These are phyloP conservation scores for Rhagoletis zephyria DNA, from an alignment of 1,140 invertebrate species.

Conservation along the genomic window DNA sequence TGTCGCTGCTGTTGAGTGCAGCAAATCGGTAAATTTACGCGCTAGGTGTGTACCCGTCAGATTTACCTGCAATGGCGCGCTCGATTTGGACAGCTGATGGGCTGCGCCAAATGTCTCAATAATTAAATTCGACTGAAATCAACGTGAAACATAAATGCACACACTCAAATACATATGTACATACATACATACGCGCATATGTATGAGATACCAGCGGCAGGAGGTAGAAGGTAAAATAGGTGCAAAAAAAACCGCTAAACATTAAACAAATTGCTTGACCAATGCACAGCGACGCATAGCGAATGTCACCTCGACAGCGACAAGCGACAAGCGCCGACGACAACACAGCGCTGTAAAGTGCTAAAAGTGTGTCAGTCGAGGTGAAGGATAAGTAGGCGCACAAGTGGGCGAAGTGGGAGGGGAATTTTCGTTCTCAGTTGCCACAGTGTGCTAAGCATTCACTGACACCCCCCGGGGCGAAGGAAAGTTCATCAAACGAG, in stretches of 20 bases:
- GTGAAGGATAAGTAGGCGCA: neutral
- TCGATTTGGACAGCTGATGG: neutral
- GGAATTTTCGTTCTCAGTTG: too few species aligned
- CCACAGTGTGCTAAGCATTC: too few species aligned
- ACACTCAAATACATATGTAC: neutral
- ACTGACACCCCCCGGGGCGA: neutral
- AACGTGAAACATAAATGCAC: constrained; percentile 29
- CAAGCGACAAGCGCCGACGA: neutral
- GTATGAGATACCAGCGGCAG: too few species aligned
- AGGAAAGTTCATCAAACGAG: neutral
- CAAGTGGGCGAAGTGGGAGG: neutral
- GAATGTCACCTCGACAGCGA: constrained; percentile 26
- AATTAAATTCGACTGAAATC: constrained; percentile 48
- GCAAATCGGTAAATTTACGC: constrained; percentile 8
- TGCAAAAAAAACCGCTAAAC: neutral
- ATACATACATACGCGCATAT: neutral
- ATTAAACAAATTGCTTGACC: constrained; percentile 34
- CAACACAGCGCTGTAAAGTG: neutral
- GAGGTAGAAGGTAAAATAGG: neutral
- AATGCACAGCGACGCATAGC: constrained; percentile 22
- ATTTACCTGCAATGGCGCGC: neutral
- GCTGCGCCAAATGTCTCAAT: constrained; percentile 36
- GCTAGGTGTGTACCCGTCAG: neutral
- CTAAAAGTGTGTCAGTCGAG: constrained; percentile 14
- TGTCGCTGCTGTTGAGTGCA: neutral